phyloP scores from a whole-genome alignment of 2,113 vertebrate genomes.

The Pelvicachromis taeniatus region DNA sequence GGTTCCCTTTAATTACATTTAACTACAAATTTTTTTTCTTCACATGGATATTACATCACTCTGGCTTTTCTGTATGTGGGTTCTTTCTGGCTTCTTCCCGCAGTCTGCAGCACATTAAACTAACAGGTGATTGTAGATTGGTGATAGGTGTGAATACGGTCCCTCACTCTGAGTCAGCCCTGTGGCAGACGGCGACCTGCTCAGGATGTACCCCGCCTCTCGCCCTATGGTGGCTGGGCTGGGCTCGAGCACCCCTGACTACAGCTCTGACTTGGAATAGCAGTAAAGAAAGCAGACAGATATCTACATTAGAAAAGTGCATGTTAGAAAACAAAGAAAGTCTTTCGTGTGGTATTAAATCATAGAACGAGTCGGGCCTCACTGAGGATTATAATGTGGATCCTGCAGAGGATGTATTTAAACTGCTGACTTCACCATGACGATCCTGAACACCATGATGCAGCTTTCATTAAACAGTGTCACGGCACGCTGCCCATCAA shows the following conservation, averaged over 20 bases:
- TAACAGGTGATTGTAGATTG: too few relatives aligned
- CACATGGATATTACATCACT: accelerated
- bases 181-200: too few relatives aligned
- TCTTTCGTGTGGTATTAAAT: not conserved
- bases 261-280: not conserved
- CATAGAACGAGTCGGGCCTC: not conserved
- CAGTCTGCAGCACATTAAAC: too few relatives aligned
- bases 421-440: not conserved
- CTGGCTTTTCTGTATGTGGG: not conserved
- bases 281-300: not conserved
- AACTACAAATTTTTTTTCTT: accelerated
- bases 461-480: not conserved
- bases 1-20: not conserved
- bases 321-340: too few relatives aligned
- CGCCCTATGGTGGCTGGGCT: not conserved
- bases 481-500: not conserved
- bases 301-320: not conserved
- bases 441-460: not conserved
- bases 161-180: too few relatives aligned
- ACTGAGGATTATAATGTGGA: not conserved
- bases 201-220: not conserved
- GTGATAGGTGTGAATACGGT: too few relatives aligned
- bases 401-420: not conserved
- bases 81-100: too few relatives aligned
- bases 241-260: not conserved